These are phyloP conservation scores for Pseudorectes ferrugineus DNA, from an alignment of 2,113 vertebrate species.

Conservation along the genomic window DNA sequence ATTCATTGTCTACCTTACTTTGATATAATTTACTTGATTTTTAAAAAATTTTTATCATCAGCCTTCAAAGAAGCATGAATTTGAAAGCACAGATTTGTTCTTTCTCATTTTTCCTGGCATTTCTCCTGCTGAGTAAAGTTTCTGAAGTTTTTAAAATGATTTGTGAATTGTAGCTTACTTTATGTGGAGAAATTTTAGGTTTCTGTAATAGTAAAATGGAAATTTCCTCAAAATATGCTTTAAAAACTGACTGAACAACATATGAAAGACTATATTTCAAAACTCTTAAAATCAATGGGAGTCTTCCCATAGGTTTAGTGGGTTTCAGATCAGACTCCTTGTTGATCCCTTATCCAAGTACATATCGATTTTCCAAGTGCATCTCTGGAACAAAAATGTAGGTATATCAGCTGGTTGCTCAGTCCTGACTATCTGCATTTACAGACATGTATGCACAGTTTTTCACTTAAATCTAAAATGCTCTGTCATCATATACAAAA, in stretches of 20 bases:
- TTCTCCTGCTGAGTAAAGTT: background rate
- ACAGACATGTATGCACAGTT: background rate
- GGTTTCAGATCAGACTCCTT: background rate
- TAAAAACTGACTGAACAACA: background rate
- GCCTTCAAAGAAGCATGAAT: background rate
- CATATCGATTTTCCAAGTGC: background rate
- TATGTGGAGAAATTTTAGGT: background rate
- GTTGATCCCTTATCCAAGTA: background rate
- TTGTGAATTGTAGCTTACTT: background rate
- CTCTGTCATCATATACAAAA: background rate
- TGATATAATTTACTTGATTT: background rate
- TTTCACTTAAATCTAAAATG: background rate
- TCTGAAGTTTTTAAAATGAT: background rate
- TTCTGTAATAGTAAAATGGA: background rate
- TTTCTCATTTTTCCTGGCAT: background rate
- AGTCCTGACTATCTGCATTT: background rate
- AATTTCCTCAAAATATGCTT: background rate
- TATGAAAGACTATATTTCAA: background rate
- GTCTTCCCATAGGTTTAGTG: background rate
- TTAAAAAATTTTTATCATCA: background rate
- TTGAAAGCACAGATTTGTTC: background rate
- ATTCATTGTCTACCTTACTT: background rate
- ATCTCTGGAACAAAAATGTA: background rate
- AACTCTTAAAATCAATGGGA: background rate
- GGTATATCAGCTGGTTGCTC: background rate